Base-by-base conservation (phyloP, 1,140 invertebrate species). In the Cephus cinctus region DNA sequence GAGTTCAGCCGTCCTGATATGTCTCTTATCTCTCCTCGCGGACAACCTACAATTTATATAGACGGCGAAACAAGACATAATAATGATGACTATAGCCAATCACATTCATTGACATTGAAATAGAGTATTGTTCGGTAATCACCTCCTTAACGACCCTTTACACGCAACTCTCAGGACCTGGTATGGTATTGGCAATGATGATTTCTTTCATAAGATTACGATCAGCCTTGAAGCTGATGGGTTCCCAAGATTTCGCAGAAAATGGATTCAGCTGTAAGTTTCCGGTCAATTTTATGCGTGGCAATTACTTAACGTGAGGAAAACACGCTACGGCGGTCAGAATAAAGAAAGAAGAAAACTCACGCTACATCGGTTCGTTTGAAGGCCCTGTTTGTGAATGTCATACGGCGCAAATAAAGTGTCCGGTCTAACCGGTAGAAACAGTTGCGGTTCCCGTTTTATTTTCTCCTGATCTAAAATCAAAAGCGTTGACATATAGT, bases 91-190 rank as follows among this genome's bases (percentile, higher is more conserved):
- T n/a, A n/a, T n/a, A n/a, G n/a, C n/a, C n/a, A n/a, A n/a, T n/a
- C n/a, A n/a, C n/a, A n/a, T n/a, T n/a, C n/a, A n/a, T n/a, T n/a
- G n/a, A n/a, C n/a, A n/a, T n/a, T n/a, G n/a, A n/a, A n/a, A n/a
- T n/a, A n/a, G n/a, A n/a, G n/a, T n/a, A n/a, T n/a, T n/a, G n/a
- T n/a, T n/a, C n/a, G n/a, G n/a, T n/a, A n/a, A n/a, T n/a, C n/a
- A n/a, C n/a, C n/a, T n/a, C n/a, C n/a, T n/a, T n/a, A n/a, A n/a
- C n/a, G n/a, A n/a, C n/a, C n/a, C n/a, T 61, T 83, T 85, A 86
- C 61, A 87, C 86, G 73, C 86, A 87, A 78, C 85, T 87, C 71
- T 87, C 86, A 35, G 86, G 86, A 48, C 86, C 86, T 27, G 85
- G 85, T 75, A 87, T 83, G 23, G 84, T 82, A 62, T 86, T 86